Conservation (phyloP, 2,888 invertebrate genomes). For the Andrena praecox region DNA sequence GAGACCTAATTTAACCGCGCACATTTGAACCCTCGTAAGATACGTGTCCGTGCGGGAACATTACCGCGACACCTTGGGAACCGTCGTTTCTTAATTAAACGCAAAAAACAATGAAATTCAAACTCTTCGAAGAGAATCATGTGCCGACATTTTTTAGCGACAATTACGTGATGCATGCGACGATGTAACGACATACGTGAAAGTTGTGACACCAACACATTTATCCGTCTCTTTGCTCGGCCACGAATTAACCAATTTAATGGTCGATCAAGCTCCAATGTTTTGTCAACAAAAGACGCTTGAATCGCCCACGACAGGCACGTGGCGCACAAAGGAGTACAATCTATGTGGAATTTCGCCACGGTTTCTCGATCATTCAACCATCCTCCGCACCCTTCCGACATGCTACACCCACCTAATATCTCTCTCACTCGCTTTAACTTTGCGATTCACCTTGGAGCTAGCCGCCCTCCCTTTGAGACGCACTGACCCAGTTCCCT, state of each 20-base stretch:
- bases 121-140: neutral
- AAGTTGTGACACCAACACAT: neutral
- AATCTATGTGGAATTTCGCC: slow-evolving; percentile 63
- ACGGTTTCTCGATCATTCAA: slow-evolving; percentile 54
- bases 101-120: neutral
- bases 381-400: slow-evolving; percentile 48
- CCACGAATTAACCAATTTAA: slow-evolving; percentile 47
- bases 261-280: slow-evolving; percentile 27
- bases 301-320: slow-evolving; percentile 18
- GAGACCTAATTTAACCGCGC: slow-evolving; percentile 57
- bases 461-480: slow-evolving; percentile 61
- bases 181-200: neutral
- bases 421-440: slow-evolving; percentile 55
- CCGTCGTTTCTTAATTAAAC: slow-evolving; percentile 29
- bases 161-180: neutral
- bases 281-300: slow-evolving; percentile 29
- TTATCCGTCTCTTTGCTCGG: slow-evolving; percentile 16
- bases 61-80: slow-evolving; percentile 3
- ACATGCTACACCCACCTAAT: slow-evolving; percentile 47
- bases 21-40: slow-evolving; percentile 55
- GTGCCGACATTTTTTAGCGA: too few relatives aligned
- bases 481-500: slow-evolving; percentile 66
- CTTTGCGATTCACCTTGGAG: slow-evolving; percentile 63
- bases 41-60: slow-evolving; percentile 18
- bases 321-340: slow-evolving; percentile 55